Conservation (phyloP, 2,797 vertebrate genomes). For the Okamejei kenojei region DNA sequence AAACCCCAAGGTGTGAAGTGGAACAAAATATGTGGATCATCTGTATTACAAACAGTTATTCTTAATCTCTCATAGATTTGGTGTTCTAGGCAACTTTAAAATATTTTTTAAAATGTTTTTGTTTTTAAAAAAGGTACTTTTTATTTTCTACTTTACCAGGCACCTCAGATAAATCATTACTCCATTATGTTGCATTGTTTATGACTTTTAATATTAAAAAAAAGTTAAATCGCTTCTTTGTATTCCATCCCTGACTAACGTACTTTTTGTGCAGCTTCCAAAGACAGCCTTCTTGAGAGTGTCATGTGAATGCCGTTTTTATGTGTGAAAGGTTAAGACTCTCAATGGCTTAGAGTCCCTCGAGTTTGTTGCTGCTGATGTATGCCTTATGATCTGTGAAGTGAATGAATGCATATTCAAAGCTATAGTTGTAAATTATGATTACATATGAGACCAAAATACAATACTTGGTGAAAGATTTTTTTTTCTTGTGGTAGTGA, state of each 20-base stretch:
- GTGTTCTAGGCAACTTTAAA: neutral
- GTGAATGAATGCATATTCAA: conserved; percentile 15
- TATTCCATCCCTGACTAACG: conserved; percentile 28
- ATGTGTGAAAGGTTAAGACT: conserved; percentile 32
- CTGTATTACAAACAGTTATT: conserved; percentile 24
- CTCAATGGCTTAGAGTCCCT: conserved; percentile 18
- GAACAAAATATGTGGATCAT: conserved; percentile 21
- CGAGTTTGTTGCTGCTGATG: conserved; percentile 6
- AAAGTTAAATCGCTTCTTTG: conserved; percentile 27
- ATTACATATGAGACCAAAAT: neutral
- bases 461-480: neutral
- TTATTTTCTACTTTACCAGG: neutral
- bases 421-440: neutral
- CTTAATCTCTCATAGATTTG: conserved; percentile 1
- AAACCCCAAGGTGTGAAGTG: conserved; percentile 24
- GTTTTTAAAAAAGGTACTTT: neutral
- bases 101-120: neutral
- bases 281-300: conserved; percentile 28
- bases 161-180: neutral
- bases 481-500: neutral
- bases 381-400: conserved; percentile 28
- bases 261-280: conserved; percentile 26
- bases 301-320: conserved; percentile 37
- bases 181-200: neutral
- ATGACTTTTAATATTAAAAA: conserved; percentile 24